Evolutionary conservation across 2,888 invertebrate genomes (phyloP).

Genomic region (Lepas anatifera): DNA sequence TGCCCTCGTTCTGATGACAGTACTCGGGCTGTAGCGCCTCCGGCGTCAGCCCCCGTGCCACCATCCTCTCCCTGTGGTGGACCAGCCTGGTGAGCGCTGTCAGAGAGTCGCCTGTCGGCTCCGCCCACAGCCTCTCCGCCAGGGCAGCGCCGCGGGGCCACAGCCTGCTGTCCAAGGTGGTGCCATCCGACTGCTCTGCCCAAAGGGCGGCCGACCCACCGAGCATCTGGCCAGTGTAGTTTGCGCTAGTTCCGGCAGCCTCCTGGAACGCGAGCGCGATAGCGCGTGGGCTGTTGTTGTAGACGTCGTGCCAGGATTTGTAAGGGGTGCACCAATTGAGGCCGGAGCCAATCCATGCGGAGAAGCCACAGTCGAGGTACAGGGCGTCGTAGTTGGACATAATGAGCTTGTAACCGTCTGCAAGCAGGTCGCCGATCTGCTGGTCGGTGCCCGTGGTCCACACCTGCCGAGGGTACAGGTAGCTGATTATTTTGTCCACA

Average conservation of each 20-base stretch:
- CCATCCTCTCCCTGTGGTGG: slow-evolving; percentile 56
- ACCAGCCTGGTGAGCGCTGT: slow-evolving; percentile 60
- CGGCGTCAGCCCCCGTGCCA: slow-evolving; percentile 52
- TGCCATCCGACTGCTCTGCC: slow-evolving; percentile 66
- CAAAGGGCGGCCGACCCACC: slow-evolving; percentile 74
- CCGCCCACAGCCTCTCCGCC: slow-evolving; percentile 71
- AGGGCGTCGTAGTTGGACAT: too few species aligned
- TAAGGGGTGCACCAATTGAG: too few species aligned
- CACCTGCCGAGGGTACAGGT: too few species aligned
- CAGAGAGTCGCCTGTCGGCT: slow-evolving; percentile 51
- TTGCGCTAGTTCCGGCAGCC: too few species aligned
- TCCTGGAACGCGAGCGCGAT: too few species aligned
- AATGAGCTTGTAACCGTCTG: too few species aligned
- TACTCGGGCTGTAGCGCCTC: slow-evolving; percentile 70
- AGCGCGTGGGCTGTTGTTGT: too few species aligned
- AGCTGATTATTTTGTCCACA: slow-evolving; percentile 26
- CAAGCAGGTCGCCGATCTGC: too few species aligned
- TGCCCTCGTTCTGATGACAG: slow-evolving; percentile 77
- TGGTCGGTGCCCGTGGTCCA: too few species aligned
- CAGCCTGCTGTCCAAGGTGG: slow-evolving; percentile 36
- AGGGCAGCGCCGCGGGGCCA: slow-evolving; percentile 78
- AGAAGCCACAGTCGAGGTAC: too few species aligned
- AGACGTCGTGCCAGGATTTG: too few species aligned
- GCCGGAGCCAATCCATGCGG: too few species aligned
- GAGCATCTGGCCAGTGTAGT: slow-evolving; percentile 33